Percentiles rank a stretch among this genome's conserved stretches.
phyloP scores from a whole-genome alignment of 1,140 invertebrate genomes.

The Drosophila ironensis region DNA sequence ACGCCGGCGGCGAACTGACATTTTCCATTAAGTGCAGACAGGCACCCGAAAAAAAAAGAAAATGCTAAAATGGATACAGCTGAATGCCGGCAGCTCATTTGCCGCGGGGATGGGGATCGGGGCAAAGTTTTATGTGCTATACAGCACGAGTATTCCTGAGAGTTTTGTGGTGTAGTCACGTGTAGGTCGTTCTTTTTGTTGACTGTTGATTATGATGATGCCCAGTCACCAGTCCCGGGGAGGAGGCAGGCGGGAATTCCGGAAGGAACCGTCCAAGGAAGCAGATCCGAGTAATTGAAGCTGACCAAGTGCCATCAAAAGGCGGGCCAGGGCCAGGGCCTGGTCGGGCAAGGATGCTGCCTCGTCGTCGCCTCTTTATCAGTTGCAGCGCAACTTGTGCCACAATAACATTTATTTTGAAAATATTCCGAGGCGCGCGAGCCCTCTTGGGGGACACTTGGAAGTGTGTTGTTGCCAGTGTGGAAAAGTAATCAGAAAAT shows the following conservation, averaged over 20 bases:
- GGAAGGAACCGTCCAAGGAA: not conserved
- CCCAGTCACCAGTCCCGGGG: slow-evolving; percentile 36
- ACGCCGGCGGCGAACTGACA: slow-evolving; percentile 74
- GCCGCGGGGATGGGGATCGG: not conserved
- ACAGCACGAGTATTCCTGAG: too few relatives aligned
- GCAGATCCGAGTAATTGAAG: slow-evolving; percentile 26
- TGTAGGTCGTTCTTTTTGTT: slow-evolving; percentile 35
- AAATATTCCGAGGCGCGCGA: slow-evolving; percentile 55
- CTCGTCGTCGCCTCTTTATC: slow-evolving; percentile 31
- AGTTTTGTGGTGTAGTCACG: slow-evolving; percentile 52
- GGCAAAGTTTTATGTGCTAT: slow-evolving; percentile 41
- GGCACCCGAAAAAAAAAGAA: slow-evolving; percentile 17
- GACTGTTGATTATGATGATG: slow-evolving; percentile 52
- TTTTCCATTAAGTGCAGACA: slow-evolving; percentile 80
- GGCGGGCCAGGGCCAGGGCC: slow-evolving; percentile 9
- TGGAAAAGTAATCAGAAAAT: slow-evolving; percentile 75
- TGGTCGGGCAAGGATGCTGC: slow-evolving; percentile 26
- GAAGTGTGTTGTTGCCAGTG: slow-evolving; percentile 65
- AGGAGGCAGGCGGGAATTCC: slow-evolving; percentile 4
- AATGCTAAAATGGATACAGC: slow-evolving; percentile 20
- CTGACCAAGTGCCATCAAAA: slow-evolving; percentile 61
- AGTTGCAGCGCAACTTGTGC: slow-evolving; percentile 68
- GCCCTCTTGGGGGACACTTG: slow-evolving; percentile 28
- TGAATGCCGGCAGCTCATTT: slow-evolving; percentile 41
- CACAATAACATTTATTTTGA: slow-evolving; percentile 75